These are phyloP conservation scores for Atractosteus spatula DNA, from an alignment of 2,113 vertebrate species.

Conservation along the genomic window DNA sequence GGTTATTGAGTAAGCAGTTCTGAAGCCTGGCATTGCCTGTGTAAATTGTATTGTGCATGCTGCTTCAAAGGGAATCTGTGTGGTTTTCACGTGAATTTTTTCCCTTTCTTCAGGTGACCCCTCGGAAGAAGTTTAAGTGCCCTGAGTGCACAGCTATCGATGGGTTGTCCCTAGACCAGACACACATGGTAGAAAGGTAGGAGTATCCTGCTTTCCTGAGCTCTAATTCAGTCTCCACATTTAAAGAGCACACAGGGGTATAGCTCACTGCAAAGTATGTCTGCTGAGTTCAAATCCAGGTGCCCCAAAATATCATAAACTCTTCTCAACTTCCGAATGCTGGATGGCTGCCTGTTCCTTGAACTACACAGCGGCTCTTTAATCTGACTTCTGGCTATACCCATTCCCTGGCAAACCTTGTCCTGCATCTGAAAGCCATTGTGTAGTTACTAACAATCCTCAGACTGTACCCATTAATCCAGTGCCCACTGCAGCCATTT, in stretches of 20 bases:
- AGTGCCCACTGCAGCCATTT: background rate
- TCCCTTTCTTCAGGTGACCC: conserved; percentile 82
- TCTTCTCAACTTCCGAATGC: no score
- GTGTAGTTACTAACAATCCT: background rate
- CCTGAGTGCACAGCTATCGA: conserved; percentile 98
- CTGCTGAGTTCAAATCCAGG: no score
- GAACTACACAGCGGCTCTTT: no score
- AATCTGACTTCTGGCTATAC: background rate
- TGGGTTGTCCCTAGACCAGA: conserved; percentile 94
- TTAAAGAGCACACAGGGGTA: background rate
- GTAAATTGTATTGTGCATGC: no score
- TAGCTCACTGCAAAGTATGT: no score
- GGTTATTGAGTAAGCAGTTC: no score
- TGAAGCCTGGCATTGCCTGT: no score
- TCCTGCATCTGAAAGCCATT: background rate
- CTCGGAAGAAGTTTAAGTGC: conserved; percentile 98
- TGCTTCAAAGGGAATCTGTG: no score
- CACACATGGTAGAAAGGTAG: conserved; percentile 95
- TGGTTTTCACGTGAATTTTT: no score
- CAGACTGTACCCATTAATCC: background rate
- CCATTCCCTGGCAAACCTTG: background rate
- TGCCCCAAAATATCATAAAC: no score
- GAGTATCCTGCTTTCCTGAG: conserved; percentile 13
- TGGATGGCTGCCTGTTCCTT: no score
- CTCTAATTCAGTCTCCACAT: background rate